A percentile compares a stretch with the other conserved stretches of the same genome.
Conservation (phyloP, 2,797 vertebrate species). For the Stomatorhinus walkeri region DNA sequence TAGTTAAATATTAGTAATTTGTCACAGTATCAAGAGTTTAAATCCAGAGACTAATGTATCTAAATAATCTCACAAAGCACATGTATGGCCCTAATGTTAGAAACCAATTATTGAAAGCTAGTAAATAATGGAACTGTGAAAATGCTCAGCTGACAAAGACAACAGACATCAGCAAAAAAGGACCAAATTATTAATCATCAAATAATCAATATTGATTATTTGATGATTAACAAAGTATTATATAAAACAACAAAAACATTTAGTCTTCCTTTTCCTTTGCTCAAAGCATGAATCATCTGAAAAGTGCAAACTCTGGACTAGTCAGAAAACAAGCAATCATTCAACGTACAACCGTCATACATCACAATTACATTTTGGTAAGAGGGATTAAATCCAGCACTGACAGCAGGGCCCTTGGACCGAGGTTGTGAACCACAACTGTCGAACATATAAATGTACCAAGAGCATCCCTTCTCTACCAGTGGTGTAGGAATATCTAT, state of each 20-base stretch:
- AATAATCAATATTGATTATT: not conserved
- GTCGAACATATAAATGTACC: not conserved
- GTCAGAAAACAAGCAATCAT: not conserved
- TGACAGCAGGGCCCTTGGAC: not conserved
- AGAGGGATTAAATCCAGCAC: not conserved
- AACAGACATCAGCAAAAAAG: not conserved
- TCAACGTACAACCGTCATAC: not conserved
- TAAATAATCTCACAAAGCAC: conserved; percentile 4
- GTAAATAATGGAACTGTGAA: not conserved
- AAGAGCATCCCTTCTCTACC: not conserved
- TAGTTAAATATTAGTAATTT: conserved; percentile 19
- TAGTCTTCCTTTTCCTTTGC: not conserved
- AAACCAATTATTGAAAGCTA: conserved; percentile 8
- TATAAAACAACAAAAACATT: not conserved
- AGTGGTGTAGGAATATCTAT: not conserved
- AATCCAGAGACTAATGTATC: conserved; percentile 1
- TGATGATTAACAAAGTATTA: not conserved
- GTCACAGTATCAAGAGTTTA: conserved; percentile 16
- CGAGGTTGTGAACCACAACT: not conserved
- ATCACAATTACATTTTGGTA: not conserved
- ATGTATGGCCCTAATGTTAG: not conserved
- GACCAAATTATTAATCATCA: not conserved
- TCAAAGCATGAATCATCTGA: not conserved
- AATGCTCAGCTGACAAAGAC: not conserved
- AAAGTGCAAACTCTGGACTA: not conserved